These are phyloP conservation scores for Pteropus rufus DNA, from an alignment of 2,797 vertebrate genomes.

Conservation along the genomic window DNA sequence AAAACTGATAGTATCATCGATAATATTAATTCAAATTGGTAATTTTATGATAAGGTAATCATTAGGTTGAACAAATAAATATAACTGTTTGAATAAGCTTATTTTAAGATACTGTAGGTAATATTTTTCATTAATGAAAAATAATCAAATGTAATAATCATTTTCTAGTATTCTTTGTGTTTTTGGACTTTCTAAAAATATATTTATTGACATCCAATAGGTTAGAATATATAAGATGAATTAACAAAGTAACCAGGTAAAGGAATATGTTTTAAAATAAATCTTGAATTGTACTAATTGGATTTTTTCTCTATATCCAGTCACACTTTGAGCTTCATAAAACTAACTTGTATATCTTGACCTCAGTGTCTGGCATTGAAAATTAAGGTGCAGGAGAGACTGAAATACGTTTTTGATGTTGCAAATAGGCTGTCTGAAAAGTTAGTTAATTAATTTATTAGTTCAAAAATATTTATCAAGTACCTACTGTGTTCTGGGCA, in stretches of 20 bases:
- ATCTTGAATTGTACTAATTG: not conserved
- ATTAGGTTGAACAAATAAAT: not conserved
- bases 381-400: not conserved
- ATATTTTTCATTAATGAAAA: not conserved
- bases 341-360: not conserved
- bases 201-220: not conserved
- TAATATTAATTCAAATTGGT: not conserved
- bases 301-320: not conserved
- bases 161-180: not conserved
- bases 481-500: not conserved
- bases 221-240: not conserved
- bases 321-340: not conserved
- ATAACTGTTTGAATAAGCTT: not conserved
- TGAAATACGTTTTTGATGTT: not conserved
- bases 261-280: not conserved
- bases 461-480: not conserved
- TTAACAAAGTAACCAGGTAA: not conserved
- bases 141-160: not conserved
- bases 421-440: not conserved
- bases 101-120: not conserved
- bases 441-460: constrained; percentile 22
- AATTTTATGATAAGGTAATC: not conserved
- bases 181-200: not conserved
- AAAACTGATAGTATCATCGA: not conserved
- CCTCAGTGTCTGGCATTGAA: not conserved